phyloP scores from a whole-genome alignment of 2,888 invertebrate species.

The Ellobium chinense region DNA sequence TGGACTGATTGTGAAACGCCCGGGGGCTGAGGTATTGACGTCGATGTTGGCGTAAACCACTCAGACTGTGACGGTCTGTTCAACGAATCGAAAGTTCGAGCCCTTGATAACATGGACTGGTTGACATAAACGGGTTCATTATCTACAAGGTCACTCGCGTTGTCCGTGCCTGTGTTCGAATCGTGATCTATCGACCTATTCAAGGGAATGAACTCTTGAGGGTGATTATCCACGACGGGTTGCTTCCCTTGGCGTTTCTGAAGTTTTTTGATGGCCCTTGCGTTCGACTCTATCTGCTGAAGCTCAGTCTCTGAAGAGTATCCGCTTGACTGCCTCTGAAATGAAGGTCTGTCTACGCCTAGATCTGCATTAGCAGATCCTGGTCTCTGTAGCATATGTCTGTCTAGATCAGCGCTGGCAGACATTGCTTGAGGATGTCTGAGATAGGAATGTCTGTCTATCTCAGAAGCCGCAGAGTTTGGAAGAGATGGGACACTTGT shows the following conservation, averaged over 20 bases:
- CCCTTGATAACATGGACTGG: conserved; percentile 1
- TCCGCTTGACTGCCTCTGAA: conserved; percentile 31
- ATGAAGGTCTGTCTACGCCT: background rate
- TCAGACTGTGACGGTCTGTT: background rate
- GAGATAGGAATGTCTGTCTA: background rate
- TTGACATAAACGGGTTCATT: conserved; percentile 32
- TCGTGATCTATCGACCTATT: conserved; percentile 17
- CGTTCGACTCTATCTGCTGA: conserved; percentile 43
- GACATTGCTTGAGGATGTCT: background rate
- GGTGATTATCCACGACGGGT: background rate
- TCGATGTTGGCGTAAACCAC: background rate
- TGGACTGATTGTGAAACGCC: too few species aligned
- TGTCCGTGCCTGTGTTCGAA: conserved; percentile 19
- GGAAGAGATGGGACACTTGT: conserved; percentile 16
- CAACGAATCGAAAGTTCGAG: background rate
- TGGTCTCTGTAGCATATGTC: background rate
- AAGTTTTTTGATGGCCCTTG: conserved; percentile 9
- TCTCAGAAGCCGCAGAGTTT: background rate
- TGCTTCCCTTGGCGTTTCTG: background rate
- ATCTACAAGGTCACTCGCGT: background rate
- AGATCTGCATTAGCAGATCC: background rate
- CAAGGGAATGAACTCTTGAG: conserved; percentile 26
- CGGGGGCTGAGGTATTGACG: background rate
- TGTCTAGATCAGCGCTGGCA: background rate
- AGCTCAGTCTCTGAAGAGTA: conserved; percentile 43